Evolutionary conservation across 2,797 vertebrate genomes (phyloP).

Genomic region (Schizopygopsis malacanthus): DNA sequence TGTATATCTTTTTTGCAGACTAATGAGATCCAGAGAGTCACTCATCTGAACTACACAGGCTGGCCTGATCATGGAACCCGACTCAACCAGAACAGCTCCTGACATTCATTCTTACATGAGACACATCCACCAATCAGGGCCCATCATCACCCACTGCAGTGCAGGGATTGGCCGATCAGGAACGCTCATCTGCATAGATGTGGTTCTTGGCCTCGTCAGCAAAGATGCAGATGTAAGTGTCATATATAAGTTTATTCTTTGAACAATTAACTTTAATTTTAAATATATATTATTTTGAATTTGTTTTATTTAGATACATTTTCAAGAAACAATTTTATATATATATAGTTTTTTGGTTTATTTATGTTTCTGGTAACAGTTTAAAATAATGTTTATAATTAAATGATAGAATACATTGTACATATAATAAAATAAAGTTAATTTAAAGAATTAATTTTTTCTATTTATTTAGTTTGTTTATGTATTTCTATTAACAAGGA

Average conservation of each 20-base stretch:
- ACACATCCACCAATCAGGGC: conserved; percentile 85
- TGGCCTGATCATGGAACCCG: conserved; percentile 97
- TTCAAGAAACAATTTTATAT: too few relatives aligned
- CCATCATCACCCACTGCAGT: conserved; percentile 95
- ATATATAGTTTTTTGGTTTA: background rate
- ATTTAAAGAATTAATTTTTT: too few relatives aligned
- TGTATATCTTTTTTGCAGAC: conserved; percentile 74
- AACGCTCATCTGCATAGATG: conserved; percentile 96
- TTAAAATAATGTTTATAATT: background rate
- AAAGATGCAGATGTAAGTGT: conserved; percentile 92
- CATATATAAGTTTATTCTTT: too few relatives aligned
- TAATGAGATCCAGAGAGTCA: conserved; percentile 84
- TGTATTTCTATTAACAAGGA: too few relatives aligned
- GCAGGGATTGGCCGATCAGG: conserved; percentile 97
- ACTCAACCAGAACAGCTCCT: conserved; percentile 92
- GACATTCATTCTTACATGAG: conserved; percentile 97
- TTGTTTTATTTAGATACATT: too few relatives aligned
- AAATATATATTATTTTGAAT: too few relatives aligned
- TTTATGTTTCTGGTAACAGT: background rate
- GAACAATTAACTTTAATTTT: too few relatives aligned
- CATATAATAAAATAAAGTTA: background rate
- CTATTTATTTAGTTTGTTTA: too few relatives aligned
- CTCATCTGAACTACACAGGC: conserved; percentile 94
- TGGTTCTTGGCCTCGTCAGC: conserved; percentile 91
- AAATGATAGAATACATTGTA: background rate